phyloP scores from a whole-genome alignment of 2,797 vertebrate genomes.

The Xenopus petersii region DNA sequence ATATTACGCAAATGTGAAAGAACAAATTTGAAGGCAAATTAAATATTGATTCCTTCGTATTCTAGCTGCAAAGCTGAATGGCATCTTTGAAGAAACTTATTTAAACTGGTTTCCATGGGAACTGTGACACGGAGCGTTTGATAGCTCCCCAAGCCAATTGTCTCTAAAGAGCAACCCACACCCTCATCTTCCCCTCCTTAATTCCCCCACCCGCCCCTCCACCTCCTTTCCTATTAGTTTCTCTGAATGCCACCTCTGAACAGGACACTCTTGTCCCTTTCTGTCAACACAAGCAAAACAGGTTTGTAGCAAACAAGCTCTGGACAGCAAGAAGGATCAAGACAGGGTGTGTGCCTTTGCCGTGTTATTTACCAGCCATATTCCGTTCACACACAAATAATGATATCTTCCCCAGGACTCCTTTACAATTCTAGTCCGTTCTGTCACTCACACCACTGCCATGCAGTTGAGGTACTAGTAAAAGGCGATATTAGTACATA shows the following conservation, averaged over 20 bases:
- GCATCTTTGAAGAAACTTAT: conserved; percentile 25
- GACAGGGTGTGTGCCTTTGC: conserved; percentile 22
- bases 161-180: conserved; percentile 21
- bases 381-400: not conserved
- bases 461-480: too few relatives aligned
- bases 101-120: conserved; percentile 43
- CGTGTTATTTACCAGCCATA: not conserved
- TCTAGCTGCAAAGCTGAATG: conserved; percentile 5
- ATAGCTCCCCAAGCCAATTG: conserved; percentile 33
- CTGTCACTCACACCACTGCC: too few relatives aligned
- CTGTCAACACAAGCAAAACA: conserved; percentile 36
- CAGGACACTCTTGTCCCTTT: conserved; percentile 44
- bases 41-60: not conserved
- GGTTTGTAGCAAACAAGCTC: conserved; percentile 4
- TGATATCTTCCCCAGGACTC: not conserved
- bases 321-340: not conserved
- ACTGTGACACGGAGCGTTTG: conserved; percentile 22
- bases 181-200: conserved; percentile 25
- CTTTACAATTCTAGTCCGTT: too few relatives aligned
- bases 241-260: conserved; percentile 34
- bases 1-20: too few relatives aligned
- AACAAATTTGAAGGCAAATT: not conserved
- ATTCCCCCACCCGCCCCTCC: not conserved
- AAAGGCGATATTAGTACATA: too few relatives aligned
- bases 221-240: conserved; percentile 8